Evolutionary conservation across 2,113 vertebrate genomes (phyloP).

Genomic region (Shinisaurus crocodilurus): DNA sequence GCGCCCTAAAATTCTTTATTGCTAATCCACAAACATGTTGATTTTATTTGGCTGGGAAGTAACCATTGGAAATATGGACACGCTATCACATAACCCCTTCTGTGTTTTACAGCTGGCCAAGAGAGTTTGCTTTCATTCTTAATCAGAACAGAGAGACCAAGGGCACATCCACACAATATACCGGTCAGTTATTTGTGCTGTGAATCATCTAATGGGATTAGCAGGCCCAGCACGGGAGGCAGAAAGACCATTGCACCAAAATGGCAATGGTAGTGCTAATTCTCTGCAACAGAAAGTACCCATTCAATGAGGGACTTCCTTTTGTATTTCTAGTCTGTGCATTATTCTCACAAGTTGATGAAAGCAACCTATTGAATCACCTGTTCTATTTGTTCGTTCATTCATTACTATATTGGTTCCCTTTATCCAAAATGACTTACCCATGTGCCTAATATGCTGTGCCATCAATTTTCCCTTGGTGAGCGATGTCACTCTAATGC

Average conservation of each 20-base stretch:
- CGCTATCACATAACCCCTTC: background rate
- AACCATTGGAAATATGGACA: background rate
- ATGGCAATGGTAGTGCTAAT: rapidly evolving
- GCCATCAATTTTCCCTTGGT: constrained; percentile 90
- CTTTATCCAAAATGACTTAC: constrained; percentile 73
- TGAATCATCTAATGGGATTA: background rate
- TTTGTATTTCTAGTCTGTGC: background rate
- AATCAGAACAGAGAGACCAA: background rate
- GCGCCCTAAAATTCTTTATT: background rate
- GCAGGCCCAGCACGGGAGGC: background rate
- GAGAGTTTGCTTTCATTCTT: background rate
- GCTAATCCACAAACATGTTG: background rate
- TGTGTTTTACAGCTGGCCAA: background rate
- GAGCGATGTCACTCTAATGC: constrained; percentile 92
- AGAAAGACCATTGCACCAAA: background rate
- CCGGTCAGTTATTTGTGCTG: background rate
- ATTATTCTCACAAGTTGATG: background rate
- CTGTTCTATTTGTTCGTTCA: background rate
- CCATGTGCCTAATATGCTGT: constrained; percentile 94
- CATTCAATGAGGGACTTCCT: background rate
- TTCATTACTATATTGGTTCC: background rate
- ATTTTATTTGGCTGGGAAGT: background rate
- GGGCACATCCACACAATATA: background rate
- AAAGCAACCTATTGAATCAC: background rate
- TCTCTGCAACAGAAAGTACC: background rate